phyloP scores from a whole-genome alignment of 2,113 vertebrate genomes.

The Antidorcas marsupialis region DNA sequence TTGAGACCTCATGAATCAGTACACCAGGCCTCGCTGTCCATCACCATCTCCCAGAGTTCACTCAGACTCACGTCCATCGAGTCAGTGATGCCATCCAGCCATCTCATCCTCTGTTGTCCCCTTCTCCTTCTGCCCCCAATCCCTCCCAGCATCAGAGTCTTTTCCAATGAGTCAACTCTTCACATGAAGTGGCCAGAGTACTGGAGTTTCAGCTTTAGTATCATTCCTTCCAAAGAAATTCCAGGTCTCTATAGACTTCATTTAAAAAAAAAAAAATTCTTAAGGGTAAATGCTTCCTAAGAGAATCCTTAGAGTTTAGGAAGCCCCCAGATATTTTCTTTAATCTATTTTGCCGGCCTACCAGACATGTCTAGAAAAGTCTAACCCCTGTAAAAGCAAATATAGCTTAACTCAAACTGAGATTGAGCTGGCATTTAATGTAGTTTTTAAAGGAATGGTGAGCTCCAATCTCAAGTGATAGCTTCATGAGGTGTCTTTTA shows the following conservation, averaged over 20 bases:
- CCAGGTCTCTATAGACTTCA: neutral
- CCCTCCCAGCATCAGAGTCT: too few species aligned
- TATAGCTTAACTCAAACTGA: neutral
- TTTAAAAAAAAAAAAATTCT: neutral
- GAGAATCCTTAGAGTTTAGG: neutral
- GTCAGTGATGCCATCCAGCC: too few species aligned
- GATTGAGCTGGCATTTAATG: neutral
- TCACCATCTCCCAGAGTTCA: too few species aligned
- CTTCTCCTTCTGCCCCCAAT: too few species aligned
- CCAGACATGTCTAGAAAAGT: neutral
- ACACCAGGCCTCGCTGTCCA: too few species aligned
- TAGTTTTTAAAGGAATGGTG: neutral
- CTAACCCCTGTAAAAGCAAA: neutral
- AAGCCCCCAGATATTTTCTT: neutral
- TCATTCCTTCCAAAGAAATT: too few species aligned
- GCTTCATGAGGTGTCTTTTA: neutral
- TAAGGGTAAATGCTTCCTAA: neutral
- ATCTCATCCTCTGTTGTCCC: too few species aligned
- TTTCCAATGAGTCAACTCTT: too few species aligned
- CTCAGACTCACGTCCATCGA: too few species aligned
- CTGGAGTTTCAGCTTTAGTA: too few species aligned
- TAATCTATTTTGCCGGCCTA: neutral
- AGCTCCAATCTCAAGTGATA: neutral
- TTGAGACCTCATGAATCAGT: too few species aligned
- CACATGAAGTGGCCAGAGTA: fast-evolving